These are phyloP conservation scores for Pelodytes ibericus DNA, from an alignment of 2,797 vertebrate genomes.

Conservation along the genomic window DNA sequence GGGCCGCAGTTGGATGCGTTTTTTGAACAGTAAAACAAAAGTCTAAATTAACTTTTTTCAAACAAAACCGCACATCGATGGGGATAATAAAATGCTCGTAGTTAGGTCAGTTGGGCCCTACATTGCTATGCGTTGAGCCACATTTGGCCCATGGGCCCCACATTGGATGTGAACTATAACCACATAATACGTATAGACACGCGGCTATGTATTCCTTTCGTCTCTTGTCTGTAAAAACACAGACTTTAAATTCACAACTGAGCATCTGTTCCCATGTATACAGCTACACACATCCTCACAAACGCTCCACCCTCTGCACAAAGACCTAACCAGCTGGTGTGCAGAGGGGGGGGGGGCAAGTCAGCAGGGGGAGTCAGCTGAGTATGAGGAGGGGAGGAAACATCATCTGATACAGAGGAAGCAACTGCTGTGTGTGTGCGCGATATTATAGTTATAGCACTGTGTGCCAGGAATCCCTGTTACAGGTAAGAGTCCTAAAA, in stretches of 20 bases:
- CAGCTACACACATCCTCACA: neutral
- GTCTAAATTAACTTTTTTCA: too few species aligned
- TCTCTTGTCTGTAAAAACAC: too few species aligned
- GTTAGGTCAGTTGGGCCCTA: too few species aligned
- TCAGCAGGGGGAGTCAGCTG: constrained; percentile 46
- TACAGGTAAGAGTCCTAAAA: constrained; percentile 15
- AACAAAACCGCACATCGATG: too few species aligned
- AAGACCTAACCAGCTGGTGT: constrained; percentile 5
- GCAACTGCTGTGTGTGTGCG: constrained; percentile 24
- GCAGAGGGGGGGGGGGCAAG: neutral
- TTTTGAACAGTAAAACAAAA: too few species aligned
- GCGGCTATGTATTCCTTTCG: too few species aligned
- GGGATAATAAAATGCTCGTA: too few species aligned
- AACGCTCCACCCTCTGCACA: constrained; percentile 30
- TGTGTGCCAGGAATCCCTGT: neutral
- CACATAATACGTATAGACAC: too few species aligned
- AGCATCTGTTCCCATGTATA: neutral
- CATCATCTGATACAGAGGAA: constrained; percentile 54
- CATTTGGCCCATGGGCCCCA: too few species aligned
- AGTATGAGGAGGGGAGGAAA: constrained; percentile 34
- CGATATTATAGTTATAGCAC: constrained; percentile 17
- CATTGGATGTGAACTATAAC: too few species aligned
- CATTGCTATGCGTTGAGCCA: too few species aligned
- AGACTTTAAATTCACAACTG: neutral
- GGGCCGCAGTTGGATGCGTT: too few species aligned